phyloP scores from a whole-genome alignment of 2,113 vertebrate species.

The Carassius gibelio region DNA sequence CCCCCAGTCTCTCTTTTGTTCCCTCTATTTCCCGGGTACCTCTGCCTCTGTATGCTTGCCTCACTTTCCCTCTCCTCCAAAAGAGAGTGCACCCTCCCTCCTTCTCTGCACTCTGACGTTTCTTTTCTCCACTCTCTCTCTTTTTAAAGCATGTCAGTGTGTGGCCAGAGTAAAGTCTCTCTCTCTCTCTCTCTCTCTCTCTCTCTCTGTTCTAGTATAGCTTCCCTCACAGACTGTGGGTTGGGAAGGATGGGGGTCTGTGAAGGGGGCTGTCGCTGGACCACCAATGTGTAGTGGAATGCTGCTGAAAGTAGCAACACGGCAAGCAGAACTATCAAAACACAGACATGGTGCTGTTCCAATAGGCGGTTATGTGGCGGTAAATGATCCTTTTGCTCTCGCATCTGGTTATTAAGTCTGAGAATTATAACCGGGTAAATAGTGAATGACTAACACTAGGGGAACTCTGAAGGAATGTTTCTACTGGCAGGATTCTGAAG shows the following conservation, averaged over 20 bases:
- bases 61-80: conserved; percentile 48
- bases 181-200: conserved; percentile 76
- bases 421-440: neutral
- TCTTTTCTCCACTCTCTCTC: conserved; percentile 45
- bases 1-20: conserved; percentile 69
- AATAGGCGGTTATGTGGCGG: neutral
- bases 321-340: neutral
- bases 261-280: conserved; percentile 88
- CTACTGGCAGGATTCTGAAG: neutral
- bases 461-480: neutral
- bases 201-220: conserved; percentile 77
- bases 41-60: conserved; percentile 67
- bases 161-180: conserved; percentile 71
- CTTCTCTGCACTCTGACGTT: conserved; percentile 65
- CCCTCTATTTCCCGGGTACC: conserved; percentile 67
- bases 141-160: conserved; percentile 52
- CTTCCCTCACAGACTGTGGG: conserved; percentile 74
- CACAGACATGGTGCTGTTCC: neutral
- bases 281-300: conserved; percentile 84
- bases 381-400: neutral
- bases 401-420: neutral
- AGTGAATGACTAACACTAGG: neutral
- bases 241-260: conserved; percentile 79
- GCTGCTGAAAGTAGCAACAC: conserved; percentile 74
- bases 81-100: conserved; percentile 51